phyloP scores from a whole-genome alignment of 2,113 vertebrate species.

The Columba livia region DNA sequence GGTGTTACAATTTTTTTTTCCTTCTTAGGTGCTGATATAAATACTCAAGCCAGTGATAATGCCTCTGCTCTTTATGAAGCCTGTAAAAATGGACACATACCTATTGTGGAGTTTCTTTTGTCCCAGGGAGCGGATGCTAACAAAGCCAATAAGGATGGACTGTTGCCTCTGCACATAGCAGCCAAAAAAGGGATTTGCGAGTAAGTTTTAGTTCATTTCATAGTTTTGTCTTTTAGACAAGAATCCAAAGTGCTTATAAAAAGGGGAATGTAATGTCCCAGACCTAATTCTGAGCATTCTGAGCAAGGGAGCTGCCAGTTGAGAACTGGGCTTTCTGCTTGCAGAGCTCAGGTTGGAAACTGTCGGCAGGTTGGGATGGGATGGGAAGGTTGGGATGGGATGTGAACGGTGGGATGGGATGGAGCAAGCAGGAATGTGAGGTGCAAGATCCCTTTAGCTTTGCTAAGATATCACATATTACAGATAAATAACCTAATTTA shows the following conservation, averaged over 20 bases:
- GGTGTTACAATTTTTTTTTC: slow-evolving; percentile 13
- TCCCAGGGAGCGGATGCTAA: slow-evolving; percentile 89
- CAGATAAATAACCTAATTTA: background rate
- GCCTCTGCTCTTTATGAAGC: slow-evolving; percentile 92
- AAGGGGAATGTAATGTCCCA: background rate
- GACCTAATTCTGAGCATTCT: background rate
- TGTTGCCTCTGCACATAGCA: slow-evolving; percentile 89
- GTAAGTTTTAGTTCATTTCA: slow-evolving; percentile 73
- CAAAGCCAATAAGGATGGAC: slow-evolving; percentile 84
- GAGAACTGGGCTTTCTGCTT: background rate
- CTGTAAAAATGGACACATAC: slow-evolving; percentile 85
- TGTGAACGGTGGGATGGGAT: background rate
- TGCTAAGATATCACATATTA: background rate
- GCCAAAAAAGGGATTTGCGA: slow-evolving; percentile 83
- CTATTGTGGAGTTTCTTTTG: slow-evolving; percentile 84
- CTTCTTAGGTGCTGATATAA: slow-evolving; percentile 85
- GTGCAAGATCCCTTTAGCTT: background rate
- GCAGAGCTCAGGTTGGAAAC: background rate
- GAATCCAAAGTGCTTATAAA: background rate
- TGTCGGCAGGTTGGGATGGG: background rate
- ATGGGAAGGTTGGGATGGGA: background rate
- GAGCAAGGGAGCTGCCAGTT: background rate
- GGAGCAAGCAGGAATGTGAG: background rate
- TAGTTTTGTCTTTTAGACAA: background rate
- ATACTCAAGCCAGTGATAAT: slow-evolving; percentile 86